Evolutionary conservation across 2,797 vertebrate genomes (phyloP).

Genomic region (Megaceryle alcyon): DNA sequence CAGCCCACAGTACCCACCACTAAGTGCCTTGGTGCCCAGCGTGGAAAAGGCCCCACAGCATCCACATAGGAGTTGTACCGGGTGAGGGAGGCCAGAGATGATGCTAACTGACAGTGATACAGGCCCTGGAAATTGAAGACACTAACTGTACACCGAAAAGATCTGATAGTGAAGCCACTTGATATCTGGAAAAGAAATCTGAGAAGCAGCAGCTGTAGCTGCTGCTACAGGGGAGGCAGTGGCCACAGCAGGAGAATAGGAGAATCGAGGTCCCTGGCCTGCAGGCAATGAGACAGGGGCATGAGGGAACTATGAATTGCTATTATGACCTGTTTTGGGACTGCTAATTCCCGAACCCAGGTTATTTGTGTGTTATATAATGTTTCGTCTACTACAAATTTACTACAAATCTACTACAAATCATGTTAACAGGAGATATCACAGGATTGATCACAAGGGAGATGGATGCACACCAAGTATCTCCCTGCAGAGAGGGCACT

Average conservation of each 20-base stretch:
- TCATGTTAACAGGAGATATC: background rate
- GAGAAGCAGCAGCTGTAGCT: background rate
- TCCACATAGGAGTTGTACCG: accelerated
- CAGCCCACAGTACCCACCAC: background rate
- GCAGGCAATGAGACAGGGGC: background rate
- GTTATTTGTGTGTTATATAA: background rate
- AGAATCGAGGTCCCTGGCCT: background rate
- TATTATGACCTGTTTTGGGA: background rate
- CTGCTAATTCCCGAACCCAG: background rate
- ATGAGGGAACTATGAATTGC: background rate
- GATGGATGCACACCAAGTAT: background rate
- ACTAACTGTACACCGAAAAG: accelerated
- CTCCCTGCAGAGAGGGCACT: background rate
- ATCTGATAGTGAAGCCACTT: background rate
- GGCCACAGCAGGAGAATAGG: too few species aligned
- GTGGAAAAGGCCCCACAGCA: background rate
- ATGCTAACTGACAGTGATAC: background rate
- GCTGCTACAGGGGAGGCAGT: background rate
- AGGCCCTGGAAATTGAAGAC: background rate
- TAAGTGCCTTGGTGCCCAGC: accelerated
- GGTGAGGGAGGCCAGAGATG: background rate
- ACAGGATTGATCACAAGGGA: background rate
- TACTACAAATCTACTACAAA: background rate
- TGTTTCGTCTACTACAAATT: background rate
- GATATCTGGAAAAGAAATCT: background rate